Evolutionary conservation across 1,140 invertebrate species (phyloP).

Genomic region (Colletes latitarsis): DNA sequence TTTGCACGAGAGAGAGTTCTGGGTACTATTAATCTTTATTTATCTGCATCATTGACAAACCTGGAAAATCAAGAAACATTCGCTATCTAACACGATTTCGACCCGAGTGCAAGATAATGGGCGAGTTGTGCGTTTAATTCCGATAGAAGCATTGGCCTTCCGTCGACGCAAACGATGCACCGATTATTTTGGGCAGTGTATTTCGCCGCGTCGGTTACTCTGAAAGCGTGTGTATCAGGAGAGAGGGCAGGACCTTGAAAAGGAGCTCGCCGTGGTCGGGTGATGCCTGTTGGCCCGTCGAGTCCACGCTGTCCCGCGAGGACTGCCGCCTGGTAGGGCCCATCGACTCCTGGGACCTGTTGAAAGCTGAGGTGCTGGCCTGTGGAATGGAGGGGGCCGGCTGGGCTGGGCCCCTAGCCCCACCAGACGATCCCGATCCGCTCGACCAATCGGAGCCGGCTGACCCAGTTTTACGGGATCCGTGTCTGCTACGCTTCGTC

Average conservation of each 20-base stretch:
- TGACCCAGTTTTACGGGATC: conserved; percentile 33
- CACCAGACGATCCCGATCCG: conserved; percentile 30
- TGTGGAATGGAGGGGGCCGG: conserved; percentile 55
- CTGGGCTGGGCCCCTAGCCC: conserved; percentile 55
- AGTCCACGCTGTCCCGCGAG: conserved; percentile 66
- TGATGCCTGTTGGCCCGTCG: conserved; percentile 71
- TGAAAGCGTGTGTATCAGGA: conserved; percentile 43
- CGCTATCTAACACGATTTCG: no score
- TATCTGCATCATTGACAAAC: no score
- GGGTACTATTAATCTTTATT: no score
- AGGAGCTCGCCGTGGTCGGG: conserved; percentile 75
- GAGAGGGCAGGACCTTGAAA: conserved; percentile 73
- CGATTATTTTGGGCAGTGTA: no score
- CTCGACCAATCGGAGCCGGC: conserved; percentile 66
- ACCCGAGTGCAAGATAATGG: no score
- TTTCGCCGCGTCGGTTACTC: no score
- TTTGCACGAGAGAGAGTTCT: no score
- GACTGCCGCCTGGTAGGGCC: conserved; percentile 67
- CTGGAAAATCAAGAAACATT: no score
- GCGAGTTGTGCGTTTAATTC: no score
- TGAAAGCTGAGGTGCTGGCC: conserved; percentile 39
- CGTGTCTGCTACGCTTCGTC: conserved; percentile 63
- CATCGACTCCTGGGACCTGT: conserved; percentile 61
- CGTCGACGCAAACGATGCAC: no score
- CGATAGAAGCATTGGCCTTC: no score